Conservation (phyloP, 2,888 invertebrate species). For the Trachelus tabidus region DNA sequence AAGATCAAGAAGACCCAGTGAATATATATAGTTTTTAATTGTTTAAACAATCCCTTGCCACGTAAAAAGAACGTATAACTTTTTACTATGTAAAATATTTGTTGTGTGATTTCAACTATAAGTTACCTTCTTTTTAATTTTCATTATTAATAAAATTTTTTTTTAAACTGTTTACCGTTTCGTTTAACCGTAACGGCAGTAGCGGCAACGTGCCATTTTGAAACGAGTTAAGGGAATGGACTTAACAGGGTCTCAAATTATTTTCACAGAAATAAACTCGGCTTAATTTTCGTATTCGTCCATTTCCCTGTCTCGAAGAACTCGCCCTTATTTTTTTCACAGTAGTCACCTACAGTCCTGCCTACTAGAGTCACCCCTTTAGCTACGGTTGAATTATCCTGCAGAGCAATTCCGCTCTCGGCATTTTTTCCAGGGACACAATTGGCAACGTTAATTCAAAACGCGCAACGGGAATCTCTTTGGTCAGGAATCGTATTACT, state of each 20-base stretch:
- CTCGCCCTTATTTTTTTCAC: not conserved
- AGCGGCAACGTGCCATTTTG: not conserved
- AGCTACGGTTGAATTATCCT: not conserved
- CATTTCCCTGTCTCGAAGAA: not conserved
- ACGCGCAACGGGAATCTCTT: not conserved
- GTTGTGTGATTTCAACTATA: not conserved
- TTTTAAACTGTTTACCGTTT: not conserved
- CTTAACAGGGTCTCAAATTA: not conserved
- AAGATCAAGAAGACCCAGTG: not conserved
- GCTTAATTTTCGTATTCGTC: not conserved
- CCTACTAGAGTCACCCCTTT: not conserved
- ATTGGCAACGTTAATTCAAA: not conserved
- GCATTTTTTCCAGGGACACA: not conserved
- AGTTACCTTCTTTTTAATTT: not conserved
- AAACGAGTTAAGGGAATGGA: not conserved
- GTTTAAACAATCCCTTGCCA: not conserved
- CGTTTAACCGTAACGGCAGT: not conserved
- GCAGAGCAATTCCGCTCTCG: not conserved
- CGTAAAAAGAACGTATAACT: not conserved
- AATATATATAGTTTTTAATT: not conserved
- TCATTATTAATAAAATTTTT: not conserved
- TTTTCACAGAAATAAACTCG: not conserved
- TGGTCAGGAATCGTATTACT: not conserved
- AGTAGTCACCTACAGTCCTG: not conserved
- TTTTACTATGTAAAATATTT: not conserved